These are phyloP conservation scores for Drosophila putrida DNA, from an alignment of 2,888 invertebrate genomes.

Conservation along the genomic window DNA sequence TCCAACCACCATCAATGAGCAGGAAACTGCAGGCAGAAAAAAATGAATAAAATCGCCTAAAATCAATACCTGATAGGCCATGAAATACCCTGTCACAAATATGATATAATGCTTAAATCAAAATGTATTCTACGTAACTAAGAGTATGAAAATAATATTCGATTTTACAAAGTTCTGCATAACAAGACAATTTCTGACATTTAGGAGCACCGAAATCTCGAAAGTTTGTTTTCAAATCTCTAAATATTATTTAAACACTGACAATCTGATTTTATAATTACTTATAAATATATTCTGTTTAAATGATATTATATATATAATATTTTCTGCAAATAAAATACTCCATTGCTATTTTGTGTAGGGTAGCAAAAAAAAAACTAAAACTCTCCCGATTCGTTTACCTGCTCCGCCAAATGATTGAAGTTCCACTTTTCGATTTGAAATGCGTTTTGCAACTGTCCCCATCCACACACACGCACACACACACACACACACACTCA, in stretches of 20 bases:
- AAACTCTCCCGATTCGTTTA: constrained; percentile 41
- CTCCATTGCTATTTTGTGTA: neutral
- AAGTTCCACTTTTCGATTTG: constrained; percentile 79
- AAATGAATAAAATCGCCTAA: constrained; percentile 7
- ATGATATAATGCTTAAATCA: neutral
- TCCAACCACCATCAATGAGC: constrained; percentile 66
- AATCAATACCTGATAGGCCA: neutral
- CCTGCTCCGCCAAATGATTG: constrained; percentile 71
- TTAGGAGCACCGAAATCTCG: no score
- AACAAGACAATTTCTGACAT: no score
- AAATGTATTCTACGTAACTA: no score
- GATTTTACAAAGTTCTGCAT: no score
- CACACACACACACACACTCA: constrained; percentile 7
- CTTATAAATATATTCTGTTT: no score
- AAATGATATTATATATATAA: no score
- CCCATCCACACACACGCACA: constrained; percentile 21
- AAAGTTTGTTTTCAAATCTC: no score
- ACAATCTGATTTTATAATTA: no score
- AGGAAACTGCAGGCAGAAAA: constrained; percentile 22
- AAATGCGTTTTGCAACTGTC: constrained; percentile 75
- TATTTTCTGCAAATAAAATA: neutral
- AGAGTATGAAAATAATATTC: no score
- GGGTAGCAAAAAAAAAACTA: constrained; percentile 28
- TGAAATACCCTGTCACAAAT: constrained; percentile 7
- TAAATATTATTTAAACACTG: no score